Evolutionary conservation across 2,888 invertebrate species (phyloP).

Genomic region (Subacronicta megacephala): DNA sequence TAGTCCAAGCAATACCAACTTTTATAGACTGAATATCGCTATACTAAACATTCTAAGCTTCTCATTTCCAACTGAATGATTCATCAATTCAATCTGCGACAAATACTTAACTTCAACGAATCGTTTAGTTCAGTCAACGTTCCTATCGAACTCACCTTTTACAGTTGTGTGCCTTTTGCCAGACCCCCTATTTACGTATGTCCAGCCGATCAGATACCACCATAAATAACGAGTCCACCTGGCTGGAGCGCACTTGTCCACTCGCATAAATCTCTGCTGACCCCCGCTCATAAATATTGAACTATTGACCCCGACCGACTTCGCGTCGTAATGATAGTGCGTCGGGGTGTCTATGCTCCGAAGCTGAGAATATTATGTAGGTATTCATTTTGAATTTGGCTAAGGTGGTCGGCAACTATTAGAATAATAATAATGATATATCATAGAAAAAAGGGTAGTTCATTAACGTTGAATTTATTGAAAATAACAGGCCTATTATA

Average conservation of each 20-base stretch:
- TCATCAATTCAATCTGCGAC: too few species aligned
- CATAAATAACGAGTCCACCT: conserved; percentile 77
- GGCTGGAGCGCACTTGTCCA: conserved; percentile 78
- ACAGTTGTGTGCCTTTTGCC: conserved; percentile 2
- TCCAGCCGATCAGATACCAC: conserved; percentile 48
- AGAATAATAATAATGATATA: too few species aligned
- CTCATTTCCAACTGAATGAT: too few species aligned
- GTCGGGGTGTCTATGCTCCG: conserved; percentile 21
- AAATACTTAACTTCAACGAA: neutral
- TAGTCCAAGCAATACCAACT: too few species aligned
- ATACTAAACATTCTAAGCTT: too few species aligned
- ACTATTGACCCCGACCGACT: conserved; percentile 77
- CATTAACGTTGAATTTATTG: too few species aligned
- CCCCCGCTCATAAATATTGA: conserved; percentile 80
- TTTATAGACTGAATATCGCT: too few species aligned
- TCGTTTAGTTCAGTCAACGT: neutral
- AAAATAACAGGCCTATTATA: too few species aligned
- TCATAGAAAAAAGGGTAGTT: too few species aligned
- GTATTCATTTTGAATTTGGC: too few species aligned
- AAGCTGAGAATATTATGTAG: neutral
- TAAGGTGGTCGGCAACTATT: too few species aligned
- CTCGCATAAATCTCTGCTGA: conserved; percentile 76
- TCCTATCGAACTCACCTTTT: neutral
- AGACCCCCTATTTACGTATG: conserved; percentile 20
- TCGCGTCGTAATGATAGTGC: conserved; percentile 69